phyloP scores from a whole-genome alignment of 1,140 invertebrate genomes.

The Meloidogyne floridensis region DNA sequence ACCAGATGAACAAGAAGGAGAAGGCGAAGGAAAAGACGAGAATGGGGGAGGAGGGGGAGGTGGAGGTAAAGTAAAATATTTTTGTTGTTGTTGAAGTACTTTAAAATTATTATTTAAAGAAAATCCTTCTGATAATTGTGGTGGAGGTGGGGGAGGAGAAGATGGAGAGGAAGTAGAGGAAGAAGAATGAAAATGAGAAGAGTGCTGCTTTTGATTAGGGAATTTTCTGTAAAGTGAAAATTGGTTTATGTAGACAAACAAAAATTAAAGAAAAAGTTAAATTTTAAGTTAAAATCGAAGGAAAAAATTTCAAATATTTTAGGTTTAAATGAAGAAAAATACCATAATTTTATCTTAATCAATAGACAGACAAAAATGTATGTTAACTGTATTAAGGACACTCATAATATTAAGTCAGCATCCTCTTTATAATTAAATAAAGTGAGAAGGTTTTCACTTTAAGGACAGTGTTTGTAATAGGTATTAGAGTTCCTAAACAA shows the following conservation, averaged over 20 bases:
- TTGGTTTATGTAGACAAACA: not conserved
- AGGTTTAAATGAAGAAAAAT: too few species aligned
- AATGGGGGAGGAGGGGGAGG: too few species aligned
- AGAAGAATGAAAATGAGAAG: not conserved
- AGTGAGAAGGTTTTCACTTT: too few species aligned
- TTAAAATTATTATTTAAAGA: not conserved
- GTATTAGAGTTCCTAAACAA: too few species aligned
- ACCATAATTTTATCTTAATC: too few species aligned
- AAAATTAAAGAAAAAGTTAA: not conserved
- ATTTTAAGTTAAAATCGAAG: not conserved
- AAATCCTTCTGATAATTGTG: not conserved
- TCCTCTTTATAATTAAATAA: too few species aligned
- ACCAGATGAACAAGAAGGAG: not conserved
- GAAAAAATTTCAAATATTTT: too few species aligned
- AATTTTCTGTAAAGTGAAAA: not conserved
- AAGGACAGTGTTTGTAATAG: too few species aligned
- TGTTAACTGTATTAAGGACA: too few species aligned
- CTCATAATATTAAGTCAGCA: too few species aligned
- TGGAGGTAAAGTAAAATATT: too few species aligned
- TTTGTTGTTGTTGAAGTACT: not conserved
- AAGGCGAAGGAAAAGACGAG: not conserved
- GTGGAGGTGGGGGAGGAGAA: not conserved
- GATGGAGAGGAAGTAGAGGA: not conserved
- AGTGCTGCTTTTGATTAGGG: not conserved
- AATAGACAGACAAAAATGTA: too few species aligned